phyloP scores from a whole-genome alignment of 2,888 invertebrate genomes.

The Sinopyrophorus schimmeli region DNA sequence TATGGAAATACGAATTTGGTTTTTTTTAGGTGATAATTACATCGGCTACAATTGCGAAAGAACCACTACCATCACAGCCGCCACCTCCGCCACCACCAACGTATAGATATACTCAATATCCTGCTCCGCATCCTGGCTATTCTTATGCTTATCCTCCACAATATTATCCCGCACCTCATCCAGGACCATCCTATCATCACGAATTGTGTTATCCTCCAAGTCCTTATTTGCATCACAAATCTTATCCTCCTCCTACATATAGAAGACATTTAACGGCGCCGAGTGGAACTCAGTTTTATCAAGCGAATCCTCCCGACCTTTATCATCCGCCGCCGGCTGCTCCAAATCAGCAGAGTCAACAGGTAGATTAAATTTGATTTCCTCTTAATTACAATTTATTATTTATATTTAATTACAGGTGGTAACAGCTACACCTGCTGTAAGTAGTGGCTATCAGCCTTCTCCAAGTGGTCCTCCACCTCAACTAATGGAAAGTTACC shows the following conservation, averaged over 20 bases:
- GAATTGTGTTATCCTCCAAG: constrained; percentile 59
- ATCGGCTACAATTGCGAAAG: constrained; percentile 51
- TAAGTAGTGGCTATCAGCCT: constrained; percentile 56
- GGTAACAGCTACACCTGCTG: constrained; percentile 51
- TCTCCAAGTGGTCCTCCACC: constrained; percentile 48
- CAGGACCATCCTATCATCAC: constrained; percentile 51
- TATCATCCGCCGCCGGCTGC: constrained; percentile 54
- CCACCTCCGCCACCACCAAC: constrained; percentile 56
- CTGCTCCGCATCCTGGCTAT: constrained; percentile 45
- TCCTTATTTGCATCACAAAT: constrained; percentile 48
- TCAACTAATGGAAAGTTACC: constrained; percentile 47
- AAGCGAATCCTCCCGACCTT: constrained; percentile 58
- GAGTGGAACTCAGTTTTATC: constrained; percentile 57
- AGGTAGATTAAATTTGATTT: constrained; percentile 37
- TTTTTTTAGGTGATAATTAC: constrained; percentile 53
- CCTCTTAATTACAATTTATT: not conserved
- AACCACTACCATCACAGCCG: constrained; percentile 54
- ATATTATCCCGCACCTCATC: constrained; percentile 56
- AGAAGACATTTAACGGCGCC: constrained; percentile 46
- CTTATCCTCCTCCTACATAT: constrained; percentile 46
- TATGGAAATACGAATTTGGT: not conserved
- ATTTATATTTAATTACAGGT: constrained; percentile 40
- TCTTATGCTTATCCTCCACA: constrained; percentile 53
- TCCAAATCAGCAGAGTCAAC: constrained; percentile 48
- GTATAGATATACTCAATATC: constrained; percentile 50